phyloP scores from a whole-genome alignment of 2,113 vertebrate species.

The Larimichthys polyactis region DNA sequence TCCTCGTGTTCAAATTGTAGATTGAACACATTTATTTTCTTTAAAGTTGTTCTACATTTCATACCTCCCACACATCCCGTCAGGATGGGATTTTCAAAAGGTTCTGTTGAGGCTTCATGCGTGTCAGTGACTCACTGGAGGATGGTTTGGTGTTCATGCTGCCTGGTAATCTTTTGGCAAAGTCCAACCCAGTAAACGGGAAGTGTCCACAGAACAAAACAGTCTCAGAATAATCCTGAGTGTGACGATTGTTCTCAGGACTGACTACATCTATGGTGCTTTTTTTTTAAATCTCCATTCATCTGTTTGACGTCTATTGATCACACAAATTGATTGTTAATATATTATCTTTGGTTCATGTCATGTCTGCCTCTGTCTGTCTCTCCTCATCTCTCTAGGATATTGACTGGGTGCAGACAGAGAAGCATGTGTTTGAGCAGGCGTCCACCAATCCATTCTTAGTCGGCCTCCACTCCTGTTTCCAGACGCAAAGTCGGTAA shows the following conservation, averaged over 20 bases:
- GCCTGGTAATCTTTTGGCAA: slow-evolving; percentile 1
- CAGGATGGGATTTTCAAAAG: neutral
- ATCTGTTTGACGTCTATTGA: slow-evolving; percentile 41
- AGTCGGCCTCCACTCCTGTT: slow-evolving; percentile 97
- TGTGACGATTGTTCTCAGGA: neutral
- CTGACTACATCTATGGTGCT: neutral
- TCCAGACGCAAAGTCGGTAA: slow-evolving; percentile 99
- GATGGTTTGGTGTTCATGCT: neutral
- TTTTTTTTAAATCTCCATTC: neutral
- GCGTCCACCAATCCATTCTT: slow-evolving; percentile 97
- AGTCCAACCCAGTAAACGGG: neutral
- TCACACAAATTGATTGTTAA: slow-evolving; percentile 45
- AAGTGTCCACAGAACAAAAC: slow-evolving; percentile 1
- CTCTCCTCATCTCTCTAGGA: slow-evolving; percentile 84
- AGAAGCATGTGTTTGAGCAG: slow-evolving; percentile 99
- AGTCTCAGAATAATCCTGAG: neutral
- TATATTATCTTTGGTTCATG: slow-evolving; percentile 20
- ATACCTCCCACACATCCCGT: neutral
- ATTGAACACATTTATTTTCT: too few relatives aligned
- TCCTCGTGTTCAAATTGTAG: too few relatives aligned
- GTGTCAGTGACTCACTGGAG: neutral
- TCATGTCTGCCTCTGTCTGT: slow-evolving; percentile 26
- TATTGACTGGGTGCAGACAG: slow-evolving; percentile 99
- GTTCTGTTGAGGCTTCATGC: neutral
- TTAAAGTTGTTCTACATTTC: neutral